Percentiles rank a stretch among this genome's conserved stretches.
Evolutionary conservation across 2,113 vertebrate species (phyloP).

Genomic region (Phoxinus phoxinus): DNA sequence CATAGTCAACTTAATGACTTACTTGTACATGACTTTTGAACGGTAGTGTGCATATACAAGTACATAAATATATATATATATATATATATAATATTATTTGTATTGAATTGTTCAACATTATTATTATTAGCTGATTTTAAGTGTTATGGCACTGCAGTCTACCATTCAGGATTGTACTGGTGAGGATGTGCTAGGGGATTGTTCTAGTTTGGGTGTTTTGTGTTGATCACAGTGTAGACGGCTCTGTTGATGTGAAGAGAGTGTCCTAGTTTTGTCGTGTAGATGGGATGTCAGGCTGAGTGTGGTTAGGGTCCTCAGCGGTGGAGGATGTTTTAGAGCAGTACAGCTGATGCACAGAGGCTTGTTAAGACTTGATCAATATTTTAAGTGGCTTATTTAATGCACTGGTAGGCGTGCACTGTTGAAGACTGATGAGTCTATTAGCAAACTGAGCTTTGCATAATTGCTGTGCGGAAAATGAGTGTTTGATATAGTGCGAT

Average conservation of each 20-base stretch:
- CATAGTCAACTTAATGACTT: too few relatives aligned
- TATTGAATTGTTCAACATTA: too few relatives aligned
- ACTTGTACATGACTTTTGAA: too few relatives aligned
- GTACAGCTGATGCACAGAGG: constrained; percentile 43
- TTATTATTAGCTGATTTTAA: not conserved
- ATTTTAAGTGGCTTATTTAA: constrained; percentile 62
- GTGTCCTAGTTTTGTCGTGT: not conserved
- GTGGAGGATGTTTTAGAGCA: not conserved
- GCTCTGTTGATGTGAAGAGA: not conserved
- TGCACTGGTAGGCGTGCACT: constrained; percentile 40
- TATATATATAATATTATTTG: too few relatives aligned
- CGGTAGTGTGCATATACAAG: too few relatives aligned
- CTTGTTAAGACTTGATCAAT: constrained; percentile 63
- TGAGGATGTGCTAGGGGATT: not conserved
- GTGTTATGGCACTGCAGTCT: not conserved
- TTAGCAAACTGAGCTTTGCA: constrained; percentile 52
- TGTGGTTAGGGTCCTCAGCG: not conserved
- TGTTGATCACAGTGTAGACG: not conserved
- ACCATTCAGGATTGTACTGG: not conserved
- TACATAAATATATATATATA: too few relatives aligned
- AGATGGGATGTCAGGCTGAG: not conserved
- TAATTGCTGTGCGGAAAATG: constrained; percentile 48
- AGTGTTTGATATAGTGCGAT: constrained; percentile 15
- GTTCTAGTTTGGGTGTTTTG: not conserved
- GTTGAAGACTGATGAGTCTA: constrained; percentile 56